Base-by-base conservation (phyloP, 2,113 vertebrate genomes). In the Rissa tridactyla region DNA sequence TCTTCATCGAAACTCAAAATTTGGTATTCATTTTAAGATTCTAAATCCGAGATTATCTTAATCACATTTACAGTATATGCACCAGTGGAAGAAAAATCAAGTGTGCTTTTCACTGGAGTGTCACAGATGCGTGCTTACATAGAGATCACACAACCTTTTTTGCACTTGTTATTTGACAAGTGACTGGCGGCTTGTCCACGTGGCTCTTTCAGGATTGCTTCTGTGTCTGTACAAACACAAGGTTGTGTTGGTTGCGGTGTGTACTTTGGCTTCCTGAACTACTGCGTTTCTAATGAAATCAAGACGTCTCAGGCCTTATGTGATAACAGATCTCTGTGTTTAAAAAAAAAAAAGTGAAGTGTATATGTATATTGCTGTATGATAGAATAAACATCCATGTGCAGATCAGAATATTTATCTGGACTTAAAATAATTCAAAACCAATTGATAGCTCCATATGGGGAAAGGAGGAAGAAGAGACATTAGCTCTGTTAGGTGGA, bases 41-140 rank as follows among this genome's bases (percentile, higher is more conserved):
- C 77, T 66, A 13, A 57, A 27, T 79, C 11, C 1, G 9, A 87
- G 18, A 27, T 69, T 1, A 75, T 55, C 47, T 71, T 75, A 42
- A 44, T 77, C 32, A 52, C 9, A 23, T 88, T 78, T 55, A 34
- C 6, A 32, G 25, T 58, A 19, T 3, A 1, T 8, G 34, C 26
- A 44, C 9, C 22, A 36, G 29, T 68, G 52, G 78, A 82, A 89
- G 29, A 32, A 91, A 81, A 73, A 42, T 36, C 7, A 61, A 55
- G 3, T 29, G 6, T 12, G 73, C 4, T 49, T 73, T 69, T 49
- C 0, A 0, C 22, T 78, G 47, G 42, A 51, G 25, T 44, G 10
- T 81, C 81, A 55, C 14, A 83, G n/a, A 47, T 29, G 4, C 47
- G 26, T 8, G 7, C 19, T 82, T 89, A 14, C 16, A 23, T 5